phyloP scores from a whole-genome alignment of 1,140 invertebrate genomes.

The Ceratina japonica region DNA sequence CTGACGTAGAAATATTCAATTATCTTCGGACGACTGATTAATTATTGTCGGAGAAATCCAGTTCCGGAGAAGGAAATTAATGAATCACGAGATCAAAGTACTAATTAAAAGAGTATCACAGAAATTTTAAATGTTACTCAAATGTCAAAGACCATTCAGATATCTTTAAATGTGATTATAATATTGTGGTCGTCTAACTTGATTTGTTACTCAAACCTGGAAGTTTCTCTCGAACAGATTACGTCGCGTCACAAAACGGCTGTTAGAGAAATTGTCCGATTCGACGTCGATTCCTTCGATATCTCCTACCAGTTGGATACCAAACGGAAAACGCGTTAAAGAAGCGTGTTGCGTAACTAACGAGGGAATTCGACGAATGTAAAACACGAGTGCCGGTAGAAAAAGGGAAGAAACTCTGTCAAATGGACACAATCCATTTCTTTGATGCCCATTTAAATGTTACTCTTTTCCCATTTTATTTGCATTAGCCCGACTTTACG shows the following conservation, averaged over 20 bases:
- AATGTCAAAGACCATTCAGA: no score
- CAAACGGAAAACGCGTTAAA: background rate
- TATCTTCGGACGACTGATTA: no score
- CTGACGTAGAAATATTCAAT: no score
- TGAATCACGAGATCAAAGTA: no score
- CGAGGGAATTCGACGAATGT: constrained; percentile 1
- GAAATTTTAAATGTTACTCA: no score
- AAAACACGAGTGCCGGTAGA: background rate
- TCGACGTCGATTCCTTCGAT: no score
- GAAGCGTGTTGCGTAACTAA: constrained; percentile 19
- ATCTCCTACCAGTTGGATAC: background rate
- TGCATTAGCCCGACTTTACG: constrained; percentile 1
- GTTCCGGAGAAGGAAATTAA: no score
- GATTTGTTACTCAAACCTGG: background rate
- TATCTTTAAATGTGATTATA: background rate
- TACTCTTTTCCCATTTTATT: background rate
- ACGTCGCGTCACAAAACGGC: background rate
- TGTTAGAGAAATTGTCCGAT: background rate
- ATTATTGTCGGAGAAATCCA: no score
- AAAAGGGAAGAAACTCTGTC: background rate
- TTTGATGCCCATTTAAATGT: background rate
- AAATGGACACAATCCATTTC: background rate
- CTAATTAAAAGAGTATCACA: no score
- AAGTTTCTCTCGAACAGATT: background rate
- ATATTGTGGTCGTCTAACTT: background rate